Conservation (phyloP, 2,797 vertebrate species). For the Cryptoprocta ferox region DNA sequence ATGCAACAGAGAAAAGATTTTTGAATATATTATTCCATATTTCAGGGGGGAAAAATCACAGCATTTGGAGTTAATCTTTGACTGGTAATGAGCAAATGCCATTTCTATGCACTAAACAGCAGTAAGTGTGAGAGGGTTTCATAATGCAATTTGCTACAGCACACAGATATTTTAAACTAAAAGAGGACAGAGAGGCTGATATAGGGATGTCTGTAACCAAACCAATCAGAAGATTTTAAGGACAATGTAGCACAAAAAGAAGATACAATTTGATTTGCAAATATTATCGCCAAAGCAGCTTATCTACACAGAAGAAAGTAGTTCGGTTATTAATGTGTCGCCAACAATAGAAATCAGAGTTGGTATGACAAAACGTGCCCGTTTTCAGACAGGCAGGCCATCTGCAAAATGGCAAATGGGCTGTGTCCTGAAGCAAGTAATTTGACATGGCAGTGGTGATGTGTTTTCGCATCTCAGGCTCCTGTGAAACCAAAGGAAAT, state of each 20-base stretch:
- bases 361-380: neutral
- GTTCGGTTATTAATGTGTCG: neutral
- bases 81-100: constrained; percentile 60
- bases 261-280: constrained; percentile 49
- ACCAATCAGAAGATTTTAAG: constrained; percentile 16
- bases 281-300: constrained; percentile 23
- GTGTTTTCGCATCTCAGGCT: neutral
- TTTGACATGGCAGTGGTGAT: neutral
- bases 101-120: constrained; percentile 53
- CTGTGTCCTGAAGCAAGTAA: neutral
- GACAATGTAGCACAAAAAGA: constrained; percentile 9
- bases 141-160: constrained; percentile 7
- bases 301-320: neutral
- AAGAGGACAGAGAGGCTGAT: neutral
- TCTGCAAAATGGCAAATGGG: neutral
- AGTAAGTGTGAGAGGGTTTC: constrained; percentile 55
- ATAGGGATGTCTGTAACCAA: neutral
- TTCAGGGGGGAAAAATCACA: neutral
- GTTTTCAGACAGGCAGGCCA: neutral
- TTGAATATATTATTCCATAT: constrained; percentile 41
- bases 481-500: neutral
- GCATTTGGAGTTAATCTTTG: constrained; percentile 69
- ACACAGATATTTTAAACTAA: constrained; percentile 53
- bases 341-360: neutral
- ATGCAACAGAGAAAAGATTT: neutral